Evolutionary conservation across 2,888 invertebrate genomes (phyloP).

Genomic region (Volucella zonaria): DNA sequence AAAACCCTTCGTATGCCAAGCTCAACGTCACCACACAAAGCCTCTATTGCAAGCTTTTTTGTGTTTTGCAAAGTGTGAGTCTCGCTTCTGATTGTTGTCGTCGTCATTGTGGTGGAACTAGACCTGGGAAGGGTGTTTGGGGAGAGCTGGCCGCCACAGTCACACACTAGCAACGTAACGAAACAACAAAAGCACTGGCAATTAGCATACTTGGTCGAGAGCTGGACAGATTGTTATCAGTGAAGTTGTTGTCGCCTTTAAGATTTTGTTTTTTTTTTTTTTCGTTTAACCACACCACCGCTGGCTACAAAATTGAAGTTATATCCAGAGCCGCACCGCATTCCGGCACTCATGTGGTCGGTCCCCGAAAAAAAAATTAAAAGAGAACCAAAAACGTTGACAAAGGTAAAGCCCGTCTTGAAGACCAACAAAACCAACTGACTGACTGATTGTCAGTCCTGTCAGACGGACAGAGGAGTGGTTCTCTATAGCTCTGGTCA

Average conservation of each 20-base stretch:
- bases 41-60: slow-evolving; percentile 25
- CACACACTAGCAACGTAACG: slow-evolving; percentile 42
- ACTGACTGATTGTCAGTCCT: slow-evolving; percentile 21
- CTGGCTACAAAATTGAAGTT: slow-evolving; percentile 15
- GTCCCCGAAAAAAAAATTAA: slow-evolving; percentile 10
- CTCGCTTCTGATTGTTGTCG: slow-evolving; percentile 30
- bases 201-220: slow-evolving; percentile 73
- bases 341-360: slow-evolving; percentile 30
- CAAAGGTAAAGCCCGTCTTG: slow-evolving; percentile 28
- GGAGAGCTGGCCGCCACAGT: slow-evolving; percentile 7
- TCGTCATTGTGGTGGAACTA: background rate
- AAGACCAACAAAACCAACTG: background rate
- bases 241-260: slow-evolving; percentile 70
- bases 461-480: slow-evolving; percentile 35
- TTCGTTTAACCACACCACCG: slow-evolving; percentile 39
- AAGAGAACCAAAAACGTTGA: slow-evolving; percentile 8
- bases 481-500: slow-evolving; percentile 6
- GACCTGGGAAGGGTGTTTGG: background rate
- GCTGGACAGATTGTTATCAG: slow-evolving; percentile 73
- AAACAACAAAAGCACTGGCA: slow-evolving; percentile 65
- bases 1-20: slow-evolving; percentile 53
- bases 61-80: slow-evolving; percentile 24
- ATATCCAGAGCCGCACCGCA: slow-evolving; percentile 31
- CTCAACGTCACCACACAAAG: background rate
- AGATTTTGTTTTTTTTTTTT: slow-evolving; percentile 33